Base-by-base conservation (phyloP, 2,888 invertebrate genomes). In the Charanyca ferruginea region DNA sequence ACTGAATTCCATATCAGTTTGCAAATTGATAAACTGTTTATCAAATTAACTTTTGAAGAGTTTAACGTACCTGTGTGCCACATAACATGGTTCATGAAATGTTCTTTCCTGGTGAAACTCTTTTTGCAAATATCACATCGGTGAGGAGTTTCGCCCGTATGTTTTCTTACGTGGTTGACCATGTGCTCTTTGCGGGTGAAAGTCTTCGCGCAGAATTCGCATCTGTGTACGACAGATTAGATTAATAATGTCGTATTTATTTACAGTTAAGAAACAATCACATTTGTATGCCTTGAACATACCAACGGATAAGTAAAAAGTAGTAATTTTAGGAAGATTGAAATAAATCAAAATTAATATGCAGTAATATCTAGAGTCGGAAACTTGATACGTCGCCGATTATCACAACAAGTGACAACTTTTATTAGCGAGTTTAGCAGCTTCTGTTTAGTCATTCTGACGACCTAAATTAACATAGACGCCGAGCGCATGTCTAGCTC, bases 61-160 rank as follows among this genome's bases (percentile, higher is more conserved):
- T 49, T 53, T 0, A 28, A 78, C 87, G 16, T 88, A 96, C 97
- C 97, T 83, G 97, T 97, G 83, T 97, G 97, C 97, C 97, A 97
- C 97, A 97, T 97, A 71, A 97, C 97, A 85, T 97, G 97, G 90
- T 97, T 97, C 97, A 97, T 97, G 85, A 97, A 97, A 87, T 97
- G 97, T 83, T 97, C 97, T 85, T 97, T 97, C 72, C 97, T 93
- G 4, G 97, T 97, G 90, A 97, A 97, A 86, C 97, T 97, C 93
- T 97, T 97, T 91, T 97, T 97, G 92, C 97, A 97, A 75, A 97
- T 97, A 86, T 97, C 97, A 88, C 97, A 97, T 68, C 97, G 96
- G 89, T 97, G 97, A 51, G 97, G 97, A 16, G 97, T 97, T 87
- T 97, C 97, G 66, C 97, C 97, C 23, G 97, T 97, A 88, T 97